A percentile compares a stretch with the other conserved stretches of the same genome.
Evolutionary conservation across 2,888 invertebrate genomes (phyloP).

Genomic region (Drosophila anceps): DNA sequence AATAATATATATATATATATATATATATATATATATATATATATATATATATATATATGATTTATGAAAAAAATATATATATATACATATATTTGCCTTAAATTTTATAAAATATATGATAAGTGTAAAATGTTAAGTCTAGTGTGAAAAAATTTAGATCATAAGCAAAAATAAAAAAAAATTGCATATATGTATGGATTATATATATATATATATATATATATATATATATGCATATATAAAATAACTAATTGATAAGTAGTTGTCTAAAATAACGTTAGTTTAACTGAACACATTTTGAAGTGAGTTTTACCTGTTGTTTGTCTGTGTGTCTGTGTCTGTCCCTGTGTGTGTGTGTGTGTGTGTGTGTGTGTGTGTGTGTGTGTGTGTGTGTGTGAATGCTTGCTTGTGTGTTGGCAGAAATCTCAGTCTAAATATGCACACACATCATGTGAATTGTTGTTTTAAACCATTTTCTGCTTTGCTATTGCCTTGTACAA

Average conservation of each 20-base stretch:
- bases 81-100: constrained; percentile 32
- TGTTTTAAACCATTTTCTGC: not conserved
- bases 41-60: constrained; percentile 5
- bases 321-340: constrained; percentile 13
- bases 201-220: constrained; percentile 17
- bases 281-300: constrained; percentile 77
- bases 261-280: constrained; percentile 73
- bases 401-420: constrained; percentile 58
- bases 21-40: constrained; percentile 2
- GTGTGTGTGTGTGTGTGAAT: constrained; percentile 16
- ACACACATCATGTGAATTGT: constrained; percentile 38
- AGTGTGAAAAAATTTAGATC: constrained; percentile 22
- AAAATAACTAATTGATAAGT: constrained; percentile 62
- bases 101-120: constrained; percentile 34
- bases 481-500: constrained; percentile 9
- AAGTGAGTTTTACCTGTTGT: constrained; percentile 62
- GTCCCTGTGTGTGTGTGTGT: constrained; percentile 7
- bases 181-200: constrained; percentile 20
- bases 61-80: no score
- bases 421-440: constrained; percentile 71
- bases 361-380: constrained; percentile 7
- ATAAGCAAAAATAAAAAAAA: constrained; percentile 30
- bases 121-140: constrained; percentile 31
- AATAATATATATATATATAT: constrained; percentile 3
- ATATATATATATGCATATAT: constrained; percentile 22